Evolutionary conservation across 2,797 vertebrate genomes (phyloP).

Genomic region (Smutsia temminckii): DNA sequence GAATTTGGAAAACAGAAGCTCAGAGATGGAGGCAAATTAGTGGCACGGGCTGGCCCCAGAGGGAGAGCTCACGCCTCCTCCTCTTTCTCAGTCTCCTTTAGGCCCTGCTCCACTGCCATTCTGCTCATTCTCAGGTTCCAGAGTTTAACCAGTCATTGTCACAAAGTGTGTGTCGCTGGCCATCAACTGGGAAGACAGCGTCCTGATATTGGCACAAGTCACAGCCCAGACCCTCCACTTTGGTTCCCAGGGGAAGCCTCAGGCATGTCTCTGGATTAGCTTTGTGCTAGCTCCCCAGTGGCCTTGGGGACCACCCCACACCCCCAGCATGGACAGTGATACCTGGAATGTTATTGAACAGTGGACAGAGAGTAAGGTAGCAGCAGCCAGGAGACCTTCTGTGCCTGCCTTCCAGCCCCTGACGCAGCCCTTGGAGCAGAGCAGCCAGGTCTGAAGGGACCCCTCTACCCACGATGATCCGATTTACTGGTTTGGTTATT

Average conservation of each 20-base stretch:
- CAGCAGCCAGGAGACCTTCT: neutral
- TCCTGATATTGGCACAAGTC: neutral
- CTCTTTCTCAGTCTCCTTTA: neutral
- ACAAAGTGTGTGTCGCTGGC: too few species aligned
- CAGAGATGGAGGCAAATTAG: neutral
- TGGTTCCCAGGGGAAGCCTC: neutral
- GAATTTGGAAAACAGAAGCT: neutral
- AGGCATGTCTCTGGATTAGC: neutral
- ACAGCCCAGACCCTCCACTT: neutral
- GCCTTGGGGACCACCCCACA: neutral
- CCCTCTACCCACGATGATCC: fast-evolving
- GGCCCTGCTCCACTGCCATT: fast-evolving
- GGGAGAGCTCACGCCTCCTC: fast-evolving
- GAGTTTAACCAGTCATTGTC: fast-evolving
- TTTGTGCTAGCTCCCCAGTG: neutral
- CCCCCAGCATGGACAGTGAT: fast-evolving
- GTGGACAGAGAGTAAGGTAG: neutral
- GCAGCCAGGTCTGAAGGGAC: neutral
- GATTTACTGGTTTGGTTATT: neutral
- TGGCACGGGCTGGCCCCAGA: fast-evolving
- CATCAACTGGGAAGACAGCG: too few species aligned
- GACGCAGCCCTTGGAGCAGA: neutral
- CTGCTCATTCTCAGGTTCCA: neutral
- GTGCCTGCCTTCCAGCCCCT: neutral
- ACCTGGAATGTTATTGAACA: too few species aligned